Conservation (phyloP, 2,888 invertebrate species). For the Gortyna flavago region DNA sequence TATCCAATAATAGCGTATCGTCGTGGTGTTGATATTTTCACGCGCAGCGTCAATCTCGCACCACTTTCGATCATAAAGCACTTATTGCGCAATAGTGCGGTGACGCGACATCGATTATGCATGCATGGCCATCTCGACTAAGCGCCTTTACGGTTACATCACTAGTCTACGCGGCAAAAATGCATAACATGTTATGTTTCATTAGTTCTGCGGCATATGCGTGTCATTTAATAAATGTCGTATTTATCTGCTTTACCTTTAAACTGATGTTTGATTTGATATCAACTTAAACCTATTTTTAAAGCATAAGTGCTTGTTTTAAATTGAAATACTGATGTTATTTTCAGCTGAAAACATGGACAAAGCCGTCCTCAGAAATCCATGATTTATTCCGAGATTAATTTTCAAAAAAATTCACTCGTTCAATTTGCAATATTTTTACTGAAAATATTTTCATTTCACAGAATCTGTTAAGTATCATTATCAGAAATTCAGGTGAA, state of each 20-base stretch:
- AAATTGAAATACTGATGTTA: background rate
- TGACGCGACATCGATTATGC: slow-evolving; percentile 63
- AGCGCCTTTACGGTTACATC: slow-evolving; percentile 56
- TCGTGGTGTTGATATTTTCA: slow-evolving; percentile 26
- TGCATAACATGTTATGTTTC: slow-evolving; percentile 40
- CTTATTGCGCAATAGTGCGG: slow-evolving; percentile 64
- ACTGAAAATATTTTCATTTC: background rate
- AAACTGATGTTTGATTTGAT: background rate
- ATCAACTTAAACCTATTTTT: background rate
- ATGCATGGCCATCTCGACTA: slow-evolving; percentile 60
- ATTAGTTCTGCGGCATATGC: slow-evolving; percentile 25
- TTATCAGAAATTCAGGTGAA: background rate
- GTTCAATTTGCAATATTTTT: background rate
- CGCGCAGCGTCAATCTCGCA: slow-evolving; percentile 44
- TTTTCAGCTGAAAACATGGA: background rate
- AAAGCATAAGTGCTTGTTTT: background rate
- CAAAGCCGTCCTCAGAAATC: background rate
- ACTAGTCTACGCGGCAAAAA: slow-evolving; percentile 43
- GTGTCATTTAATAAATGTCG: slow-evolving; percentile 20
- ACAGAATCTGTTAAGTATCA: too few relatives aligned
- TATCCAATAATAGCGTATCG: background rate
- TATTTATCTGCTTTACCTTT: background rate
- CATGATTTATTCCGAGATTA: background rate
- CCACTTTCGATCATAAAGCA: slow-evolving; percentile 70
- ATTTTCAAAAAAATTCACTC: background rate